Evolutionary conservation across 2,113 vertebrate species (phyloP), one percentile per base, ranked within the genome.

Genomic region (Neoarius graeffei): DNA sequence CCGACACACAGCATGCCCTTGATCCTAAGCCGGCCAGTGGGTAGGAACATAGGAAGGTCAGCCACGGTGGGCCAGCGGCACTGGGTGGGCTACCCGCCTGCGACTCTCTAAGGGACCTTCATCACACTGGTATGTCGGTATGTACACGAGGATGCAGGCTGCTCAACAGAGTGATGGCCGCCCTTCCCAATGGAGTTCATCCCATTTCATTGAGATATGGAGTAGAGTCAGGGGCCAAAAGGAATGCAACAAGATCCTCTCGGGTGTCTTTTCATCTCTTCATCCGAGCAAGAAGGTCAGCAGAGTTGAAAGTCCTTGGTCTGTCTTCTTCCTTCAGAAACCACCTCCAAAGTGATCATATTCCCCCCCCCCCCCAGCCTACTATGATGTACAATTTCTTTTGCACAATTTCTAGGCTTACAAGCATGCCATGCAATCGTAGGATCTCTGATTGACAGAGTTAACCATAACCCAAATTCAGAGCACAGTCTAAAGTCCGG

Each of bases 51-150:
- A 90, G 94, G 94, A 92, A 94, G 94, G 93, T 94, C 92, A 94
- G 90, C 91, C 42, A 85, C 76, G 74, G 91, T 89, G 92, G 92
- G 91, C 91, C 88, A 7, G 87, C 81, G 89, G 92, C 82, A 88
- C 93, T 95, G 94, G 95, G 95, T 95, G 95, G 94, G 94, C 94
- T 94, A 83, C 57, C 92, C 84, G 91, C 88, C 93, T 91, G 91
- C 90, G 90, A 85, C 91, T 85, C 50, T 87, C 93, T 93, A 92
- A 91, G 94, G 93, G 93, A 93, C 93, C 8, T 87, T 93, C 92
- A 93, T 96, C 94, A 94, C 87, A 17, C 86, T 92, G 94, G 95
- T 93, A 94, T 94, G 94, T 94, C 88, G 94, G 94, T 93, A 95
- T 95, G 94, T 89, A 86, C 82, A 89, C 88, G 89, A 85, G 91